Base-by-base conservation (phyloP, 2,797 vertebrate species). In the Scolopax bukidnonensis region DNA sequence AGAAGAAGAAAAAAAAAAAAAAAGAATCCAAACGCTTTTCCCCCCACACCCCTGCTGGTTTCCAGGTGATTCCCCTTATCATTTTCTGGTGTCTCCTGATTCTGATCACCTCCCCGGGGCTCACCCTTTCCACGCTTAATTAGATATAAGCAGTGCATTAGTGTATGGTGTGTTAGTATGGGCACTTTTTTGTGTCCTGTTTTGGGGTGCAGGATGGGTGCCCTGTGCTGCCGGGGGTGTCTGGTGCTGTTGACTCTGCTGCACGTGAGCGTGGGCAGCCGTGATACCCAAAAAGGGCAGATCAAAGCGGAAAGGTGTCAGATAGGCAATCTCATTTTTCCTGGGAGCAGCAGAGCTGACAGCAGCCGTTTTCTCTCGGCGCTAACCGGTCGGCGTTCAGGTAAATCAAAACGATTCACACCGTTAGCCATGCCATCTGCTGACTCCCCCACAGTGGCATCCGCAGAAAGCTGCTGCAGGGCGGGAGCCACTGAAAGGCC, bases 131-230 rank as follows among this genome's bases (percentile, higher is more conserved):
- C 21, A 15, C 1, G 1, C 16, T 48, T 79, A 30, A 48, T 71
- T 57, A 79, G 53, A 33, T 61, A 13, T 25, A 48, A 79, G 21
- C 51, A 48, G n/a, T 7, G 47, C 33, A 19, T 47, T 33, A 32
- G 24, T 0, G 2, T 16, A 12, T 20, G 38, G 3, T 12, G 18
- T 48, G 11, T 59, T 45, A 11, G 14, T 6, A 4, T 3, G 30
- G 16, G 12, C 5, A 0, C 41, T 1, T 10, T 21, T 51, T 23
- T 30, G 17, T 23, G n/a, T 8, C 4, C 4, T 6, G 6, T 11
- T n/a, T 43, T 6, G 9, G 20, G 16, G 30, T 1, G 2, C 4
- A 11, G 47, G 1, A 8, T 23, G 0, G 2, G 21, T 79, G 47
- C 9, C 9, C 7, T 6, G 24, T 17, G 36, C 48, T 41, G 4